Base-by-base conservation (phyloP, 2,797 vertebrate genomes). In the Prunella strophiata region DNA sequence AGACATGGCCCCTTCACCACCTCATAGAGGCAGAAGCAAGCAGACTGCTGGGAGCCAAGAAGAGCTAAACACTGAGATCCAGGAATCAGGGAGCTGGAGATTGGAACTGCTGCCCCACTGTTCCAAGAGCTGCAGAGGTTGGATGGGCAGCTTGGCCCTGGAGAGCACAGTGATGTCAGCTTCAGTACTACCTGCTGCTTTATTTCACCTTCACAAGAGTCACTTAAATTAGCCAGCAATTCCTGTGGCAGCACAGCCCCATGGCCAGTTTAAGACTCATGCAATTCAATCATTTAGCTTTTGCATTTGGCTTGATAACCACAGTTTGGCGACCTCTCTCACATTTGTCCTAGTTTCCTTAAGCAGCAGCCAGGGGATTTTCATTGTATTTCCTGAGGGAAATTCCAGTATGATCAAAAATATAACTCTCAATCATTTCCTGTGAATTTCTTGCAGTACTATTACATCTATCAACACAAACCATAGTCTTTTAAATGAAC, bases 331-430 rank as follows among this genome's bases (percentile, higher is more conserved):
- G 55, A 74, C 17, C 2, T 59, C 7, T 34, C 13, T 36, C 22
- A 18, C n/a, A 47, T 83, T 92, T 79, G 19, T 92, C 57, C 29
- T 67, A 67, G 42, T 52, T 95, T 45, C 71, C 19, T 16, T 42
- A 61, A 85, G 90, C 5, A 82, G 43, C 63, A 89, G 17, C 26
- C 29, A 79, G 63, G 87, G 67, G 22, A 87, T 71, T 92, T 86
- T 50, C 25, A 6, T 70, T 77, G 11, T 67, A 43, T 83, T 85
- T 89, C 75, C 48, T 13, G 21, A 74, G 61, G 54, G 72, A 87
- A 95, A 68, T 80, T 89, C 27, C 74, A 54, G 7, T 57, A 36
- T 68, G 89, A 79, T 30, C 34, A 80, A 87, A 92, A 94, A 57
- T 38, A 82, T 5, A 71, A 22, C 18, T 85, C 58, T 5, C 19